Percentiles rank a stretch among this genome's conserved stretches.
Conservation (phyloP, 2,888 invertebrate species). For the Euspilapteryx auroguttella region DNA sequence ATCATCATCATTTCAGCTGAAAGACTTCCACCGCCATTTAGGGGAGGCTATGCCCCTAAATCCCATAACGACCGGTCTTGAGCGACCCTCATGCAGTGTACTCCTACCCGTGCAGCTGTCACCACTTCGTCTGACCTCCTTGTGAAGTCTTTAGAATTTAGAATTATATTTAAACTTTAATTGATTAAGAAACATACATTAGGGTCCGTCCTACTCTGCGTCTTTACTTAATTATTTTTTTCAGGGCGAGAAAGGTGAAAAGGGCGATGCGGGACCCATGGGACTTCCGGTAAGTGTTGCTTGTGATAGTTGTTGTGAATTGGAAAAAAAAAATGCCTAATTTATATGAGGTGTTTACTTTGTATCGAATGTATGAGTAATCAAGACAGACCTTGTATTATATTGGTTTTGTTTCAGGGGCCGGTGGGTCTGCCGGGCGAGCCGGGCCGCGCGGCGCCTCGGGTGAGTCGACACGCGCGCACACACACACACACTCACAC, state of each 20-base stretch:
- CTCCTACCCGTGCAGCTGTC: no score
- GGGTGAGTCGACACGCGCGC: constrained; percentile 11
- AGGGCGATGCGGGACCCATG: constrained; percentile 91
- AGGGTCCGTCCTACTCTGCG: no score
- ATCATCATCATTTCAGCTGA: background rate
- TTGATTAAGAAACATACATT: no score
- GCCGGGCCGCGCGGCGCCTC: constrained; percentile 72
- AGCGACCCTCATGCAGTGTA: no score
- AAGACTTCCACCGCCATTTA: background rate
- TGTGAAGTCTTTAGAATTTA: no score
- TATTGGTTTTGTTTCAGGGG: constrained; percentile 58
- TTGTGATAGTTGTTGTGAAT: no score
- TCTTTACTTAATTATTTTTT: constrained; percentile 10
- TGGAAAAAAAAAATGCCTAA: no score
- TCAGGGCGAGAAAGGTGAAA: constrained; percentile 80
- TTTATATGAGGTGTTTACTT: no score
- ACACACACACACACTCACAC: background rate
- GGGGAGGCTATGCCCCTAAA: background rate
- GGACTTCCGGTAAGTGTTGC: constrained; percentile 94
- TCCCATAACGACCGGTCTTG: background rate
- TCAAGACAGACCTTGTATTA: background rate
- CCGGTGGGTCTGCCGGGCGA: constrained; percentile 78
- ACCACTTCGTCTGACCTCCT: no score
- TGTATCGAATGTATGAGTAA: no score
- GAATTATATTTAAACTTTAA: no score